Conservation (phyloP, 2,797 vertebrate species). For the Psittacula echo region DNA sequence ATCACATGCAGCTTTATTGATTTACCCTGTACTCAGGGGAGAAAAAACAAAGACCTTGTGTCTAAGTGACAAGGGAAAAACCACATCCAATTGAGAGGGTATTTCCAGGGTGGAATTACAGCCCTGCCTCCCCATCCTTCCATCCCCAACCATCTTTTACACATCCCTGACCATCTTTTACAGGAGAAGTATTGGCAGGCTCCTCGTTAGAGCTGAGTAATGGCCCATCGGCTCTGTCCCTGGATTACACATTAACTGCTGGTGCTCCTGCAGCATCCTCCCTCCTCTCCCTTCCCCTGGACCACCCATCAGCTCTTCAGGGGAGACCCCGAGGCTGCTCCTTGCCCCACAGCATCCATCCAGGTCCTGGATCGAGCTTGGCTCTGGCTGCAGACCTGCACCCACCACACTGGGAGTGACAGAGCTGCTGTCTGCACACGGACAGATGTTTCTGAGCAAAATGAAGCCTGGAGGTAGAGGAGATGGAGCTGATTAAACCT, state of each 20-base stretch:
- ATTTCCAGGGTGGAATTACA: not conserved
- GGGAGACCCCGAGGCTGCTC: not conserved
- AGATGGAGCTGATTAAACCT: conserved; percentile 26
- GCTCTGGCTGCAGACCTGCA: not conserved
- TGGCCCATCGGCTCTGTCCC: not conserved
- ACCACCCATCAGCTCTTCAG: fast-evolving
- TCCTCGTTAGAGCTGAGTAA: not conserved
- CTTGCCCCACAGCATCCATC: not conserved
- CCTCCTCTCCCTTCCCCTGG: not conserved
- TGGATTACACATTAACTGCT: not conserved
- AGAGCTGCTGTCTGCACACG: fast-evolving
- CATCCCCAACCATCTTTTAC: fast-evolving
- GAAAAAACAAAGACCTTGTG: not conserved
- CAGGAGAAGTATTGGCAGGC: not conserved
- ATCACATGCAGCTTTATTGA: not conserved
- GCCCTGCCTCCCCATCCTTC: not conserved
- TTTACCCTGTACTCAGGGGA: not conserved
- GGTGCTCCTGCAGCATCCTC: not conserved
- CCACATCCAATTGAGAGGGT: not conserved
- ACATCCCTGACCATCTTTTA: not conserved
- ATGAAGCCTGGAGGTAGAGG: not conserved
- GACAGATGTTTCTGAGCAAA: not conserved
- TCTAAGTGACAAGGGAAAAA: not conserved
- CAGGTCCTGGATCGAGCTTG: fast-evolving
- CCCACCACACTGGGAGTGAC: fast-evolving